These are phyloP conservation scores for Selenia dentaria DNA, from an alignment of 2,888 invertebrate genomes.

Conservation along the genomic window DNA sequence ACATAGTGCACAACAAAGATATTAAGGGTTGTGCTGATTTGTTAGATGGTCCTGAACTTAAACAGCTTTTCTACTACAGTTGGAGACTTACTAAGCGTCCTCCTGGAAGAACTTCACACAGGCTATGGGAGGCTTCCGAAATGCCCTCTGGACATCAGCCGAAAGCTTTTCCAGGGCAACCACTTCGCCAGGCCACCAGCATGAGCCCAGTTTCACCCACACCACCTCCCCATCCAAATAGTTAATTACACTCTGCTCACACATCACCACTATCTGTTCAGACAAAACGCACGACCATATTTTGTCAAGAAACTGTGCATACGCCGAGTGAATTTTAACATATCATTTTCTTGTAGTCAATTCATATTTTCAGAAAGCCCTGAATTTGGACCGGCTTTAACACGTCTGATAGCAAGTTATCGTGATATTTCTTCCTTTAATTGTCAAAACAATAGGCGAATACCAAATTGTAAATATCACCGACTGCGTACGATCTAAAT, in stretches of 20 bases:
- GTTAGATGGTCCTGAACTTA: background rate
- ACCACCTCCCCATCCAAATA: slow-evolving; percentile 92
- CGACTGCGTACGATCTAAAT: slow-evolving; percentile 81
- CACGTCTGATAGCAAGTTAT: slow-evolving; percentile 36
- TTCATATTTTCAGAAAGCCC: slow-evolving; percentile 36
- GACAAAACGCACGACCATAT: slow-evolving; percentile 79
- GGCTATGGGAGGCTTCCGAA: slow-evolving; percentile 90
- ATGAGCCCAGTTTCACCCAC: slow-evolving; percentile 92
- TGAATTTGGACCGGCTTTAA: slow-evolving; percentile 40
- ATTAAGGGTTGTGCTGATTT: slow-evolving; percentile 3
- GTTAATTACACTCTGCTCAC: slow-evolving; percentile 87
- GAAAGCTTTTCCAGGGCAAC: slow-evolving; percentile 86
- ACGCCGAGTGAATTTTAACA: slow-evolving; percentile 69
- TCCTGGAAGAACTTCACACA: slow-evolving; percentile 95
- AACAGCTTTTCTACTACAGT: background rate
- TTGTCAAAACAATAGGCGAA: slow-evolving; percentile 80
- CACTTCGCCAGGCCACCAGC: slow-evolving; percentile 95
- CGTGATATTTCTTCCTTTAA: slow-evolving; percentile 47
- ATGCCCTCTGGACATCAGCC: slow-evolving; percentile 86
- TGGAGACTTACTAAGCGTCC: slow-evolving; percentile 89
- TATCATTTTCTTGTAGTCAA: slow-evolving; percentile 52
- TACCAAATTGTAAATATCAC: slow-evolving; percentile 79
- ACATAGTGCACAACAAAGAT: slow-evolving; percentile 37
- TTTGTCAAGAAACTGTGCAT: slow-evolving; percentile 67
- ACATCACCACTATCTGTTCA: slow-evolving; percentile 84